Evolutionary conservation across 1,140 invertebrate species (phyloP), one percentile per base, ranked within the genome.

Genomic region (Sinella curviseta): DNA sequence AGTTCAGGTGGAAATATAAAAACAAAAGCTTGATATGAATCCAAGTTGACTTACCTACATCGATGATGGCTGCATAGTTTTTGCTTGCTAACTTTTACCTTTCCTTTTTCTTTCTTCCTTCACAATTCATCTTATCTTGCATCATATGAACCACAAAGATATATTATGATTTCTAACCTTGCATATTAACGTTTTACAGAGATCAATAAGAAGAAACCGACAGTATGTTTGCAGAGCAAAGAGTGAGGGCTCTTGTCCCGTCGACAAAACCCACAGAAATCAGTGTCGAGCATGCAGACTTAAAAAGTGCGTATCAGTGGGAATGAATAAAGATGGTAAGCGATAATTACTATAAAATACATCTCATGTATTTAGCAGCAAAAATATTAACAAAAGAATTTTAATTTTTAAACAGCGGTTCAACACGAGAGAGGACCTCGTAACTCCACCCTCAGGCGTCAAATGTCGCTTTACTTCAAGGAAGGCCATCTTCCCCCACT

Each of bases 381-480:
- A 20, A 20, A 12, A 8, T 48, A 12, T 48, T 48, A 8, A 48
- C 20, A 20, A 48, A 48, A 48, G 20, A 12, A 30, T 26, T 30
- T 55, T 79, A 73, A 79, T 74, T 30, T 26, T 82, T 80, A 88
- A 89, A 76, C 88, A 97, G 97, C 97, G 70, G 97, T 99, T 1
- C 97, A 99, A 88, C 97, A 99, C 85, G 97, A 99, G 88, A 90
- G 97, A 84, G 97, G 97, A 0, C 97, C 97, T n/a, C 88, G 97
- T 74, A 97, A 96, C 84, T 95, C 95, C 0, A 98, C 96, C 1
- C 88, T 98, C 16, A 90, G 95, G 3, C 90, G 95, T 60, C 95
- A 97, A 88, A 94, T 96, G 90, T 93, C 93, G 24, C 88, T 90
- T 48, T 93, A 91, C 84, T 90, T 92, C 84, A 90, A 92, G 87